Conservation (phyloP, 1,140 invertebrate genomes). For the Acromyrmex charruanus region DNA sequence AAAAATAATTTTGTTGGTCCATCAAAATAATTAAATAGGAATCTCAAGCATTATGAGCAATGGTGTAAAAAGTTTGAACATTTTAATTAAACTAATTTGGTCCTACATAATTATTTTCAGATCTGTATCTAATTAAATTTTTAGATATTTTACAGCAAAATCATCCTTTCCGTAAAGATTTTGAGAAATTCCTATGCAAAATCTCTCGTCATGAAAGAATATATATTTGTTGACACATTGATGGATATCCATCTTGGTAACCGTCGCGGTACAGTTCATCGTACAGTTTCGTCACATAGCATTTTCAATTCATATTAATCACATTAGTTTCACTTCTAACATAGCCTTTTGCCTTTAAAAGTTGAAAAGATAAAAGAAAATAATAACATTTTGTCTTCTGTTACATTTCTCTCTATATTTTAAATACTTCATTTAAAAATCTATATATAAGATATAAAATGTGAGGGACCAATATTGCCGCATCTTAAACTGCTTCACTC, state of each 20-base stretch:
- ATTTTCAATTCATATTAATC: conserved; percentile 19
- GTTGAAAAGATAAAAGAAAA: not conserved
- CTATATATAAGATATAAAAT: not conserved
- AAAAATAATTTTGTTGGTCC: too few species aligned
- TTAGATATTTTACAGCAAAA: too few species aligned
- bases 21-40: too few species aligned
- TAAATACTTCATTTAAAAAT: not conserved
- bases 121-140: too few species aligned
- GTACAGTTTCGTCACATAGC: not conserved
- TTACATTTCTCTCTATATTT: not conserved
- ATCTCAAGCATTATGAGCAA: too few species aligned
- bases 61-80: too few species aligned
- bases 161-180: not conserved
- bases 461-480: not conserved
- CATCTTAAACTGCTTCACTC: not conserved
- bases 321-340: not conserved
- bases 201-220: conserved; percentile 9
- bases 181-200: not conserved
- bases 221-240: conserved; percentile 17
- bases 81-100: too few species aligned
- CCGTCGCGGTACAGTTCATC: conserved; percentile 4
- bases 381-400: not conserved
- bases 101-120: too few species aligned
- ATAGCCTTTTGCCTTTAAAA: not conserved
- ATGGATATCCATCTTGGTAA: conserved; percentile 2